A percentile compares a stretch with the other conserved stretches of the same genome.
Evolutionary conservation across 2,797 vertebrate genomes (phyloP).

Genomic region (Aldrovandia affinis): DNA sequence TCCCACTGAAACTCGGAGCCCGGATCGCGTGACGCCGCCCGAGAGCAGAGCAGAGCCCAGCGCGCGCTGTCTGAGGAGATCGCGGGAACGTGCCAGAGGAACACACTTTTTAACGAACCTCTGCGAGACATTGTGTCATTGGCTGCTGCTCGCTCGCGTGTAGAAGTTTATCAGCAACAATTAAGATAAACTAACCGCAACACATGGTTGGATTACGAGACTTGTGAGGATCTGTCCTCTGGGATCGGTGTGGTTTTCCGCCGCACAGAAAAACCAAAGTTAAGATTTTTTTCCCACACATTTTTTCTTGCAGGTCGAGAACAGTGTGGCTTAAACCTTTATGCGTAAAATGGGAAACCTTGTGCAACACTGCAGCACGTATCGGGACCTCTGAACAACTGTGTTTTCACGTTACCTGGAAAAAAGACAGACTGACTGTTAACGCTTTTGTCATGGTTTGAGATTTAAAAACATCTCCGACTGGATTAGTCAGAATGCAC

Average conservation of each 20-base stretch:
- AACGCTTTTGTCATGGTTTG: neutral
- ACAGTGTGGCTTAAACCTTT: neutral
- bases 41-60: neutral
- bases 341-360: neutral
- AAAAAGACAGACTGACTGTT: neutral
- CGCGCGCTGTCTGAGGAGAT: constrained; percentile 9
- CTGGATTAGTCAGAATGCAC: constrained; percentile 5
- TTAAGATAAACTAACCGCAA: constrained; percentile 13
- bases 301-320: neutral
- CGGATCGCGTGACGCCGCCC: constrained; percentile 7
- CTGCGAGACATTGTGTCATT: neutral
- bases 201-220: neutral
- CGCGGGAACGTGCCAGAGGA: neutral
- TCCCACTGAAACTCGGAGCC: constrained; percentile 1
- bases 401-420: neutral
- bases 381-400: neutral
- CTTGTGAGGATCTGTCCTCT: neutral
- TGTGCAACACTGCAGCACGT: neutral
- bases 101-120: neutral
- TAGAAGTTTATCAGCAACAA: neutral
- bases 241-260: neutral
- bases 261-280: neutral
- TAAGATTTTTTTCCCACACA: neutral
- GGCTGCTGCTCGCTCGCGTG: neutral
- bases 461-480: neutral